Base-by-base conservation (phyloP, 2,888 invertebrate genomes). In the Hirtodrosophila duncani region DNA sequence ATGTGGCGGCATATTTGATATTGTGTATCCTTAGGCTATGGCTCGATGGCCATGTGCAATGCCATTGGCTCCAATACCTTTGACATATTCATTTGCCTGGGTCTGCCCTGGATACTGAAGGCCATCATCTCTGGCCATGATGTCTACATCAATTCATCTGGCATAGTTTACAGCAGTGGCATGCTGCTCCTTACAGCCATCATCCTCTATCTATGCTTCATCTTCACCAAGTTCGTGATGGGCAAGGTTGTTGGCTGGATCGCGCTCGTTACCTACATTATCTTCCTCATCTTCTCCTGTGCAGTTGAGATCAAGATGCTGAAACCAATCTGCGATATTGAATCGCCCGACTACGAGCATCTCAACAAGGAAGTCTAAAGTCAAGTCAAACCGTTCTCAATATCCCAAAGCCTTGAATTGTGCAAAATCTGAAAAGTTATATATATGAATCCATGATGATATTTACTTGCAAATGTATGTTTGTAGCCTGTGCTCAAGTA, bases 21-120 rank as follows among this genome's bases (percentile, higher is more conserved):
- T 16, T 3, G 10, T 17, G 2, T 8, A 4, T 4, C n/a, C 0
- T 8, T 11, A 71, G 71, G 71, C 0, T 93, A 94, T 77, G 94
- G 94, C 34, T 92, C 94, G 5, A 95, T 95, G 95, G 95, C 94
- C 18, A 93, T 96, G 66, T 94, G 94, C 83, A 96, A 95, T 85
- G 93, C 95, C 0, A 92, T 96, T 59, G 95, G 95, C 30, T 95
- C 95, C 3, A 96, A 95, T 83, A 95, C 95, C 0, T 95, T 95
- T 83, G 95, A 95, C 83, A 94, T 95, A 62, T 88, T 95, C 7
- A 87, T 95, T 21, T 95, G 95, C 80, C 88, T 95, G 52, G 95
- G 95, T 0, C 85, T 95, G 5, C 95, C 95, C 0, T 95, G 96
- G 96, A 89, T 95, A 26, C 92, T 96, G 61, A 93, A 94, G 85